Percentiles rank a stretch among this genome's conserved stretches.
Conservation (phyloP, 2,888 invertebrate species). For the Andrena trimmerana region DNA sequence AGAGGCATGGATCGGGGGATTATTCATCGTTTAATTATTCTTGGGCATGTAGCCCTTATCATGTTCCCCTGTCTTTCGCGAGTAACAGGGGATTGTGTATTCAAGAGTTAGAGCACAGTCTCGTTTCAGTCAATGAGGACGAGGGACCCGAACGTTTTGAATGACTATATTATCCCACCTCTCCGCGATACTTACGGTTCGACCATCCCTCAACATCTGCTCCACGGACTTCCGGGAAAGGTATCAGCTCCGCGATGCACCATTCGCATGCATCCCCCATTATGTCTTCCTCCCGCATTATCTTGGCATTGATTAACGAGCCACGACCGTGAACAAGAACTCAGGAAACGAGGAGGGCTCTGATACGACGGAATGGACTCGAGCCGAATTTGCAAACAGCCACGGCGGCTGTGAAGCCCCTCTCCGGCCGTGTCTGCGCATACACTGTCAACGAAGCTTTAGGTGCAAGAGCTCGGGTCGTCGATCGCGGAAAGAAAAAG, state of each 20-base stretch:
- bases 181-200: slow-evolving; percentile 33
- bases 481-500: neutral
- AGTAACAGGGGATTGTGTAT: neutral
- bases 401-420: slow-evolving; percentile 16
- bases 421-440: slow-evolving; percentile 13
- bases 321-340: slow-evolving; percentile 56
- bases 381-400: slow-evolving; percentile 64
- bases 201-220: slow-evolving; percentile 57
- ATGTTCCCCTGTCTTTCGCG: neutral
- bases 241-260: slow-evolving; percentile 58
- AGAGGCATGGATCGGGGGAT: slow-evolving; percentile 4
- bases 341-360: slow-evolving; percentile 48
- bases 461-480: neutral
- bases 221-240: slow-evolving; percentile 50
- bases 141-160: slow-evolving; percentile 19
- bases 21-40: slow-evolving; percentile 32
- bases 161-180: slow-evolving; percentile 41
- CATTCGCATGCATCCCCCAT: slow-evolving; percentile 62
- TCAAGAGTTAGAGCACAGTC: neutral
- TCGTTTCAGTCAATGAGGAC: slow-evolving; percentile 9
- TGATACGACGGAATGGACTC: slow-evolving; percentile 59
- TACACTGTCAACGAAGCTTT: slow-evolving; percentile 12
- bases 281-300: slow-evolving; percentile 67
- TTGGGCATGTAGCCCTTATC: neutral
- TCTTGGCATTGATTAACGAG: slow-evolving; percentile 68